Evolutionary conservation across 2,113 vertebrate genomes (phyloP).

Genomic region (Gobius niger): DNA sequence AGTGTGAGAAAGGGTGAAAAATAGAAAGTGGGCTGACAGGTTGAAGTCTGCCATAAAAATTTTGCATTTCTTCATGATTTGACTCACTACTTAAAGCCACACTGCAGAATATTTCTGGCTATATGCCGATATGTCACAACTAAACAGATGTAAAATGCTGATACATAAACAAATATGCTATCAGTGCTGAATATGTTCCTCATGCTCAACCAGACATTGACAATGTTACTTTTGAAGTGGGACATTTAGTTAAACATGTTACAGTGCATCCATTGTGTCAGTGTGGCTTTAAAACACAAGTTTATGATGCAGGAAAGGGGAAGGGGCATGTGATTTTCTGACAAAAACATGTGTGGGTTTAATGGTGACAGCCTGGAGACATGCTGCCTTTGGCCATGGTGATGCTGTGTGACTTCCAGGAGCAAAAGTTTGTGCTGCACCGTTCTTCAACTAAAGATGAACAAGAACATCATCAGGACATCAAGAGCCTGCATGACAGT

Average conservation of each 20-base stretch:
- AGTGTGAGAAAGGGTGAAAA: slow-evolving; percentile 24
- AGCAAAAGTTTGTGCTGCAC: slow-evolving; percentile 81
- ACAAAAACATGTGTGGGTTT: slow-evolving; percentile 2
- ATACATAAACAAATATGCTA: no score
- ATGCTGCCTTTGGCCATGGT: slow-evolving; percentile 87
- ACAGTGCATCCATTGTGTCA: no score
- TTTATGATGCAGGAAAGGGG: neutral
- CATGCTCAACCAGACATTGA: no score
- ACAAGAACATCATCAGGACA: slow-evolving; percentile 74
- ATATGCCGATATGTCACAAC: no score
- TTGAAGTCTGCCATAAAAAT: slow-evolving; percentile 49
- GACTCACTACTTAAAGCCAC: slow-evolving; percentile 10
- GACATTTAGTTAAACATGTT: no score
- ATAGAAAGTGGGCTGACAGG: slow-evolving; percentile 29
- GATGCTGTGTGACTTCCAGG: slow-evolving; percentile 92
- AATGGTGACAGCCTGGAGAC: slow-evolving; percentile 76
- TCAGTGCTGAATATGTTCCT: no score
- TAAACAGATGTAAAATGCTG: no score
- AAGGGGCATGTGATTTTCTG: neutral
- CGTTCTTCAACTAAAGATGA: slow-evolving; percentile 61
- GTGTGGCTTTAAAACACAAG: slow-evolving; percentile 14
- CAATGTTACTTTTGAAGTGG: no score
- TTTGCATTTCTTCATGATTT: slow-evolving; percentile 48
- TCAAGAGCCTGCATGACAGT: slow-evolving; percentile 80
- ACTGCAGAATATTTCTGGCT: no score